Percentiles rank a stretch among this genome's conserved stretches.
Evolutionary conservation across 2,888 invertebrate genomes (phyloP).

Genomic region (Lycia hirtaria): DNA sequence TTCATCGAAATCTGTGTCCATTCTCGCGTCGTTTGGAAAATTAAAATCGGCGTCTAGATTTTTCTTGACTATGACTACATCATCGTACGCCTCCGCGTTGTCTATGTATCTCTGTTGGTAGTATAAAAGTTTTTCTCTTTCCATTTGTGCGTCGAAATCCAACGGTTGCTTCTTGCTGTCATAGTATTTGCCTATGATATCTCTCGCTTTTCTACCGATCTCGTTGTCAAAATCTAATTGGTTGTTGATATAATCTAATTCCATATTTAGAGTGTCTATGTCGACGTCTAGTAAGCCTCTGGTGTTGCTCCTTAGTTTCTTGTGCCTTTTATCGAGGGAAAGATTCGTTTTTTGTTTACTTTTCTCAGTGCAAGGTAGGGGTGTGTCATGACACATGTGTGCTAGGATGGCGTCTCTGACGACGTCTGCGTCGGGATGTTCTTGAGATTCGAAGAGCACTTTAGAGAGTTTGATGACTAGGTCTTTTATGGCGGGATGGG

Average conservation of each 20-base stretch:
- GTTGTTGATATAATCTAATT: conserved; percentile 76
- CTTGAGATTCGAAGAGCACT: conserved; percentile 88
- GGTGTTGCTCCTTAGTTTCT: conserved; percentile 43
- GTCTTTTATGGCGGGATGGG: conserved; percentile 90
- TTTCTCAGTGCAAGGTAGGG: conserved; percentile 89
- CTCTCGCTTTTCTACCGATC: conserved; percentile 74
- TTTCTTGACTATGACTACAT: conserved; percentile 79
- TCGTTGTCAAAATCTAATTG: conserved; percentile 77
- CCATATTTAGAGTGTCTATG: conserved; percentile 75
- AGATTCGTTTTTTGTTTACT: conserved; percentile 51
- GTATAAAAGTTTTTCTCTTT: conserved; percentile 76
- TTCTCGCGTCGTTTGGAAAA: conserved; percentile 77
- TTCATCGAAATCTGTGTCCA: conserved; percentile 77
- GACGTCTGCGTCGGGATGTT: conserved; percentile 88
- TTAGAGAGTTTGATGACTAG: conserved; percentile 88
- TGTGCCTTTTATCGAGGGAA: conserved; percentile 51
- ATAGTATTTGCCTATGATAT: conserved; percentile 74
- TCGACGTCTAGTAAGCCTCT: conserved; percentile 71
- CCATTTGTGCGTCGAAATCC: conserved; percentile 83
- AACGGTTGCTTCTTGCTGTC: conserved; percentile 68
- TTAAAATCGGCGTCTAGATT: conserved; percentile 82
- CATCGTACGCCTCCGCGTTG: conserved; percentile 76
- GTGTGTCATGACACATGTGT: conserved; percentile 93
- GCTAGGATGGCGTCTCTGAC: conserved; percentile 93
- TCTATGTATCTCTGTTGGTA: conserved; percentile 79